Conservation (phyloP, 2,888 invertebrate genomes). For the Eupithecia inturbata region DNA sequence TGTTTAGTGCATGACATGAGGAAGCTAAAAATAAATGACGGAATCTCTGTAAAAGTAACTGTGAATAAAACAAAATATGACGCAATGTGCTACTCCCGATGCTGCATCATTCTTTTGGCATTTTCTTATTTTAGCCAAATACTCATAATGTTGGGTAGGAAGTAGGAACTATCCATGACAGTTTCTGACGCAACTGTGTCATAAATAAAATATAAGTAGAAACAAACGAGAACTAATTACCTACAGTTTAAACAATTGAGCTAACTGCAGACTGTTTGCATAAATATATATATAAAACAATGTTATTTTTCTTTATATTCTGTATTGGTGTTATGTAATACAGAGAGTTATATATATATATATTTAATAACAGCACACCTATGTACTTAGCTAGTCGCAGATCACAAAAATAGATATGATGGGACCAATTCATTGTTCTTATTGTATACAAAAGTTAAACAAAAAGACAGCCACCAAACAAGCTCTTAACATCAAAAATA, state of each 20-base stretch:
- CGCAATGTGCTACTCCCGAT: slow-evolving; percentile 15
- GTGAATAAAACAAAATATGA: slow-evolving; percentile 27
- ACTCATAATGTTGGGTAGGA: background rate
- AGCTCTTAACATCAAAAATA: background rate
- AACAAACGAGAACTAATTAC: too few relatives aligned
- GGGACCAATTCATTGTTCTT: background rate
- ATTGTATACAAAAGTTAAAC: background rate
- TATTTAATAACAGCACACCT: too few relatives aligned
- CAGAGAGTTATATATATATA: background rate
- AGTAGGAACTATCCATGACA: background rate
- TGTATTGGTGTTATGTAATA: background rate
- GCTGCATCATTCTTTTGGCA: background rate
- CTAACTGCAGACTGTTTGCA: too few relatives aligned
- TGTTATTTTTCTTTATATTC: background rate
- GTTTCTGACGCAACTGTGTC: background rate
- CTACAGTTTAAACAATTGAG: too few relatives aligned
- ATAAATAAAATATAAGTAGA: too few relatives aligned
- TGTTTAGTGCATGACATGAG: slow-evolving; percentile 1
- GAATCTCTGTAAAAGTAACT: slow-evolving; percentile 12
- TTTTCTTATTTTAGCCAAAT: slow-evolving; percentile 4
- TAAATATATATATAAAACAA: too few relatives aligned
- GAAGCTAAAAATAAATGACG: slow-evolving; percentile 16
- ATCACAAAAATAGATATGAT: background rate
- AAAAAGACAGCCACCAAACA: background rate
- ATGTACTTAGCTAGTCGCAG: background rate